Evolutionary conservation across 2,797 vertebrate genomes (phyloP).

Genomic region (Scolopax bukidnonensis): DNA sequence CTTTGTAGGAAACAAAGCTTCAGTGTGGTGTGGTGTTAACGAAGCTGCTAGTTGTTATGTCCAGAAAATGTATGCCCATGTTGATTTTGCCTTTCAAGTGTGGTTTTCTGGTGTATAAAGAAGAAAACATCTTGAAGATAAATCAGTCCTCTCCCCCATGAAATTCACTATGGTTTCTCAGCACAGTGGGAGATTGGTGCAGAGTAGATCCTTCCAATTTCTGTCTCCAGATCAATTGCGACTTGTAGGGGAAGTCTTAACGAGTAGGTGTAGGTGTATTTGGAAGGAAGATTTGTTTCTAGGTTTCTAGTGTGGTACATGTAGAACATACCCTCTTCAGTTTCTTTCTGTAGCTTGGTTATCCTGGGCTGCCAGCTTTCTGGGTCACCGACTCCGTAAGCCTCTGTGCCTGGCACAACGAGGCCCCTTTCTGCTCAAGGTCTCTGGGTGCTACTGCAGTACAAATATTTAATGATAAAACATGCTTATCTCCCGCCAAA

Average conservation of each 20-base stretch:
- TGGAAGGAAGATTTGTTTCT: background rate
- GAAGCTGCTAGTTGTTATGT: background rate
- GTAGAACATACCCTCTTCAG: background rate
- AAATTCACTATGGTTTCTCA: background rate
- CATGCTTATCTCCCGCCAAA: conserved; percentile 68
- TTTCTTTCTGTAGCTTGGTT: background rate
- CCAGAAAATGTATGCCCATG: background rate
- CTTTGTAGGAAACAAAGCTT: background rate
- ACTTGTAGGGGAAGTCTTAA: background rate
- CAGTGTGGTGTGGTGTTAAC: background rate
- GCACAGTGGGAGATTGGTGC: background rate
- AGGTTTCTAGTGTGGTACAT: background rate
- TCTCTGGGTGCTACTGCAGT: conserved; percentile 48
- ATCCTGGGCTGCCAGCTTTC: background rate
- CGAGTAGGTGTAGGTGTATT: background rate
- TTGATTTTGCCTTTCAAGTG: background rate
- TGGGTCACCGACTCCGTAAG: background rate
- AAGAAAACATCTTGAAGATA: background rate
- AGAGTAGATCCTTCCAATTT: background rate
- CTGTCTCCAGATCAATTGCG: background rate
- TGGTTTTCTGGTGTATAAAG: background rate
- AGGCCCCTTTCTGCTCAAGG: conserved; percentile 41
- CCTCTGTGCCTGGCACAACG: background rate
- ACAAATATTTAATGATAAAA: conserved; percentile 73
- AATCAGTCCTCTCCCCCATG: background rate